Evolutionary conservation across 2,797 vertebrate genomes (phyloP), one percentile per base, ranked within the genome.

Genomic region (Pagetopsis macropterus): DNA sequence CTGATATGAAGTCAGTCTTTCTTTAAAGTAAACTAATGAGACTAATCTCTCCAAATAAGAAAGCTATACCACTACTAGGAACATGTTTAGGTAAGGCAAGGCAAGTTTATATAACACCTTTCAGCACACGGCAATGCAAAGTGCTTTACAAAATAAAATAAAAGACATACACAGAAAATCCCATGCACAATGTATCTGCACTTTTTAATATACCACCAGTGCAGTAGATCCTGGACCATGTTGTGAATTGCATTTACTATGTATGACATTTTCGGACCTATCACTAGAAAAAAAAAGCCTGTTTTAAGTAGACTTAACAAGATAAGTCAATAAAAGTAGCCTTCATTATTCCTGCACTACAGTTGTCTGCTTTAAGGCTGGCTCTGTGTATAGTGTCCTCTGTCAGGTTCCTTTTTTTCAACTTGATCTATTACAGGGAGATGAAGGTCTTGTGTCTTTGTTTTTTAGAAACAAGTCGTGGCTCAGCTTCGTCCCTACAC

Each of bases 401-500:
- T 33, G 0, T 15, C 54, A 33, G 54, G 11, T 11, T 55, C 19
- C 5, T 58, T 15, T 5, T 27, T 41, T 44, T 3, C 33, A 37
- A 37, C 33, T 37, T 37, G 33, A 37, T 37, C 5, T 52, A 7
- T 23, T 52, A 31, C 19, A 23, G 12, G 21, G 3, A 23, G 31
- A 27, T 41, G 33, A 40, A 41, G 1, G 11, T 16, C 45, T 9
- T 41, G 4, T 31, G 21, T 3, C 40, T 33, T 41, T 17, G 14
- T 73, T 82, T 85, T 56, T 43, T 76, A 55, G 64, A 82, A 80
- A 59, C 48, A 72, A 48, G 23, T 27, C 19, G 7, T 43, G 49
- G 19, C 37, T 37, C 15, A 9, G 0, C 23, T 37, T 64, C 43
- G 19, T 57, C 63, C 19, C 54, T 8, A n/a, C 46, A 37, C 59